Base-by-base conservation (phyloP, 2,888 invertebrate genomes). In the Meganola albula region DNA sequence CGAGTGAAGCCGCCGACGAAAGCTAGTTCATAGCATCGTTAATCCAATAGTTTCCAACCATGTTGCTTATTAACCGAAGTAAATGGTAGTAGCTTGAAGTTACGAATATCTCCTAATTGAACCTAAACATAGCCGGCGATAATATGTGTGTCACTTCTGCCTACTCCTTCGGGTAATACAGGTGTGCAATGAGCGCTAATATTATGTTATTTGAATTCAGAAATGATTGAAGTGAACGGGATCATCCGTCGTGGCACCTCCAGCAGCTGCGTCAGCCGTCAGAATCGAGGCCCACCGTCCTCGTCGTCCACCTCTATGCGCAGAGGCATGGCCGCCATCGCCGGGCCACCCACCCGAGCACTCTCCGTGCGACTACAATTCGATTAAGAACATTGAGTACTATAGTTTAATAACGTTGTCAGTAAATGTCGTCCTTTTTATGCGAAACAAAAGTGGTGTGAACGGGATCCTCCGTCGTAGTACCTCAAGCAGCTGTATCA, bases 191-290 rank as follows among this genome's bases (percentile, higher is more conserved):
- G 4, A 16, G 6, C 6, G n/a, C 16, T 16, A 16, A 16, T 16
- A n/a, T 6, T 16, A 16, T 16, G 16, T 16, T 25, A 27, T 29
- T 45, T 26, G n/a, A 24, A 39, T 38, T 24, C 63, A 83, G 83
- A 83, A 32, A 54, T 80, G 58, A 54, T 75, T 10, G 79, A 76
- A 2, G 57, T 70, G 8, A 78, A 76, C 38, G 78, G 79, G 3
- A 62, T 72, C 7, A 49, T 54, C 5, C 72, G 79, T 1, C 70
- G 78, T 1, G 77, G 72, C 0, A 79, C 77, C 1, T 58, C 60
- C 6, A 74, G 73, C 45, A 74, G 73, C 40, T 73, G 65, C 35
- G 53, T 57, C 8, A 73, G 72, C 31, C 71, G 79, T 1, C 44
- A 70, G 25, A 68, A 77, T 4, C 69, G 75, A 1, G 69, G 52